Evolutionary conservation across 1,140 invertebrate genomes (phyloP).

Genomic region (Scaptomyza graminum): DNA sequence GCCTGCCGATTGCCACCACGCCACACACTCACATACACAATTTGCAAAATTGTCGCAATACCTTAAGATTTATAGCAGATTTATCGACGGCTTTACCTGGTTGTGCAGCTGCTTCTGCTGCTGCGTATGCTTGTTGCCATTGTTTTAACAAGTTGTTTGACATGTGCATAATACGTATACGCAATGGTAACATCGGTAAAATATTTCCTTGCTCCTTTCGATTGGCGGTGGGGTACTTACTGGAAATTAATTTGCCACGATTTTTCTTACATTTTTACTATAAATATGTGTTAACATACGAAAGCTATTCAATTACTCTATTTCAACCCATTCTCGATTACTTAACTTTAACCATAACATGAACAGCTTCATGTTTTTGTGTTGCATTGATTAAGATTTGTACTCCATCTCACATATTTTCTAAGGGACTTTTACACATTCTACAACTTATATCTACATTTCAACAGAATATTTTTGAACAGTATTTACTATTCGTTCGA

Average conservation of each 20-base stretch:
- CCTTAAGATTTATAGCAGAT: slow-evolving; percentile 73
- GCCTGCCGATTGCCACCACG: slow-evolving; percentile 44
- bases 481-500: no score
- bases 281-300: no score
- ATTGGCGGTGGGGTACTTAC: slow-evolving; percentile 1
- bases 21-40: slow-evolving; percentile 12
- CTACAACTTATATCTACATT: no score
- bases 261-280: no score
- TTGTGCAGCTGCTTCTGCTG: slow-evolving; percentile 26
- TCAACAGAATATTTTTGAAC: no score
- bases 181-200: neutral
- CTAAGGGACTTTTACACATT: no score
- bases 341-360: no score
- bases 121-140: slow-evolving; percentile 27
- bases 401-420: no score
- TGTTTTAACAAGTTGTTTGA: slow-evolving; percentile 58
- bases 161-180: slow-evolving; percentile 36
- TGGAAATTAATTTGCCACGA: neutral
- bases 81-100: slow-evolving; percentile 67
- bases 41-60: slow-evolving; percentile 60
- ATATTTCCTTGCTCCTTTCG: neutral
- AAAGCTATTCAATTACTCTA: no score
- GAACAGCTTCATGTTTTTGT: no score
- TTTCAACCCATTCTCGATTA: no score
- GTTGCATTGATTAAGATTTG: no score